Percentiles rank a stretch among this genome's conserved stretches.
Evolutionary conservation across 2,888 invertebrate species (phyloP).

Genomic region (Pegoplata infirma): DNA sequence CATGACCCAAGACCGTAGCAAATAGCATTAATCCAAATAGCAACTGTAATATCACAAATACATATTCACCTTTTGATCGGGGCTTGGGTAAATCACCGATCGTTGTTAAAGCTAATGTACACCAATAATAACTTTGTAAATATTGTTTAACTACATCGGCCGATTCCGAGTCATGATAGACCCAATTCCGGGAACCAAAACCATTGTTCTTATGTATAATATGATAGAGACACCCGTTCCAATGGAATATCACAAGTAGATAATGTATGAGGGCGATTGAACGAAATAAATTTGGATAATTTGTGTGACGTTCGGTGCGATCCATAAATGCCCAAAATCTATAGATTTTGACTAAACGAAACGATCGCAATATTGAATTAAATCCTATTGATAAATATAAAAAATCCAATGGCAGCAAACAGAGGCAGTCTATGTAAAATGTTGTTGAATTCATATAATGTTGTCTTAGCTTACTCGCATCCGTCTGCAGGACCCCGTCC

Average conservation of each 20-base stretch:
- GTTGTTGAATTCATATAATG: conserved; percentile 98
- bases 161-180: conserved; percentile 90
- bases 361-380: conserved; percentile 96
- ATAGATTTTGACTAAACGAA: conserved; percentile 97
- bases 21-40: conserved; percentile 96
- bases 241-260: conserved; percentile 98
- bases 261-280: conserved; percentile 96
- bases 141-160: conserved; percentile 96
- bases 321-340: conserved; percentile 99
- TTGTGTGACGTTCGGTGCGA: conserved; percentile 98
- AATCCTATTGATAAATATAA: conserved; percentile 98
- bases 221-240: conserved; percentile 99
- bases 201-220: conserved; percentile 97
- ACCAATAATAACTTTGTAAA: conserved; percentile 99
- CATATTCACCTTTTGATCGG: conserved; percentile 94
- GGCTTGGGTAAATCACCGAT: conserved; percentile 96
- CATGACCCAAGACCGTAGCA: conserved; percentile 97
- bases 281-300: conserved; percentile 98
- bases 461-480: conserved; percentile 93
- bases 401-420: conserved; percentile 97
- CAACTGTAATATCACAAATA: conserved; percentile 96
- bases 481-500: conserved; percentile 98
- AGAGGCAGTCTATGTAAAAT: conserved; percentile 99
- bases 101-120: conserved; percentile 96
- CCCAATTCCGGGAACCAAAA: conserved; percentile 95